These are phyloP conservation scores for Enteromius paludinosus DNA, from an alignment of 2,797 vertebrate genomes.

Conservation along the genomic window DNA sequence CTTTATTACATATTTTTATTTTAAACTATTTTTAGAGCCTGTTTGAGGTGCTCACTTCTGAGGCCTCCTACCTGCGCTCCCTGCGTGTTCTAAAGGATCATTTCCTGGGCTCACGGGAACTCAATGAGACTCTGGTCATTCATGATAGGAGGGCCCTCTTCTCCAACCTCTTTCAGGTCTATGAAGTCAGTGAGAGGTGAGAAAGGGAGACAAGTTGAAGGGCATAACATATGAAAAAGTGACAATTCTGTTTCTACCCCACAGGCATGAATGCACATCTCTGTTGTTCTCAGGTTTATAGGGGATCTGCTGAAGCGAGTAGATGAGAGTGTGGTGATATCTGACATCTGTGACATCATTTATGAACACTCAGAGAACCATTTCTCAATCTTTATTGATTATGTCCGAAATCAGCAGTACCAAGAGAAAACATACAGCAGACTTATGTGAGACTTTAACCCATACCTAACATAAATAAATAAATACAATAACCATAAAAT, in stretches of 20 bases:
- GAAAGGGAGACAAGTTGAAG: slow-evolving; percentile 28
- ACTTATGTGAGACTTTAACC: slow-evolving; percentile 73
- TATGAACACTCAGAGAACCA: slow-evolving; percentile 71
- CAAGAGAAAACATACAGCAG: slow-evolving; percentile 82
- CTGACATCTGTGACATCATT: slow-evolving; percentile 81
- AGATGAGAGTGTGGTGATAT: slow-evolving; percentile 74
- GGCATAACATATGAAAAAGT: neutral
- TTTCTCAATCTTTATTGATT: slow-evolving; percentile 79
- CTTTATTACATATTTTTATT: neutral
- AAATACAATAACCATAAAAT: neutral
- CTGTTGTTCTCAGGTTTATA: slow-evolving; percentile 71
- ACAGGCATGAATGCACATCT: neutral
- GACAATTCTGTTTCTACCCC: neutral
- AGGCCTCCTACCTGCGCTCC: slow-evolving; percentile 81
- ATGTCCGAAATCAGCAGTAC: slow-evolving; percentile 82
- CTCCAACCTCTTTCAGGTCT: slow-evolving; percentile 80
- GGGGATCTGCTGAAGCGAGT: slow-evolving; percentile 73
- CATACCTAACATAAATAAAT: neutral
- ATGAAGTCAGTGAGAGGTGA: slow-evolving; percentile 80
- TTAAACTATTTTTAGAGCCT: slow-evolving; percentile 71
- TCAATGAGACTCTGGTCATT: slow-evolving; percentile 74
- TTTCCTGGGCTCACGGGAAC: slow-evolving; percentile 76
- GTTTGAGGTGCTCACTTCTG: slow-evolving; percentile 82
- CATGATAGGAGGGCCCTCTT: slow-evolving; percentile 81
- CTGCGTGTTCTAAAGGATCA: slow-evolving; percentile 77